A percentile compares a stretch with the other conserved stretches of the same genome.
These are phyloP conservation scores for Crocallis elinguaria DNA, from an alignment of 2,888 invertebrate species.

Conservation along the genomic window DNA sequence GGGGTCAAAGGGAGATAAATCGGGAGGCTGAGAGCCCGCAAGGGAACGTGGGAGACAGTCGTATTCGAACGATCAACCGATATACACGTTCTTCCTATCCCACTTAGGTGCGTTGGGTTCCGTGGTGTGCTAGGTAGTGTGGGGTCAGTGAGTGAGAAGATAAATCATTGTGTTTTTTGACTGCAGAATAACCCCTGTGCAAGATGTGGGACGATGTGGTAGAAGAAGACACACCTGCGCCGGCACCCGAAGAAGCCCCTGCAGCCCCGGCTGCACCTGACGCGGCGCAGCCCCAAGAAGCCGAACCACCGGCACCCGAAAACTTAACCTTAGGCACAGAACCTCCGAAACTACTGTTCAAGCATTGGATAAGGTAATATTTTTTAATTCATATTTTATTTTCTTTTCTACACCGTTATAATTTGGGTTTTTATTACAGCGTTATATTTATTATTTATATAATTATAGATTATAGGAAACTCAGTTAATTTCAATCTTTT, in stretches of 20 bases:
- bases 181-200: conserved; percentile 67
- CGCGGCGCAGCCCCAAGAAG: conserved; percentile 69
- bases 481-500: no score
- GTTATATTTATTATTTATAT: no score
- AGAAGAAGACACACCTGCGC: conserved; percentile 73
- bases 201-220: conserved; percentile 85
- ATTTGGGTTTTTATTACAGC: no score
- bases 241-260: conserved; percentile 50
- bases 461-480: no score
- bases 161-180: conserved; percentile 62
- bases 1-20: conserved; percentile 80
- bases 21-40: conserved; percentile 71
- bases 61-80: conserved; percentile 75
- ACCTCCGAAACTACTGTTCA: conserved; percentile 89
- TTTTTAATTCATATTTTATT: no score
- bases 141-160: conserved; percentile 38
- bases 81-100: conserved; percentile 75
- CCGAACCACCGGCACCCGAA: conserved; percentile 73
- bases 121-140: conserved; percentile 46
- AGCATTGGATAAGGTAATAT: conserved; percentile 93
- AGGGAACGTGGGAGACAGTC: conserved; percentile 67
- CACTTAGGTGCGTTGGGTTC: conserved; percentile 67
- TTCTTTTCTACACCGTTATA: no score
- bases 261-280: conserved; percentile 38
- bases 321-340: conserved; percentile 75